Evolutionary conservation across 2,888 invertebrate genomes (phyloP).

Genomic region (Hanleya hanleyi): DNA sequence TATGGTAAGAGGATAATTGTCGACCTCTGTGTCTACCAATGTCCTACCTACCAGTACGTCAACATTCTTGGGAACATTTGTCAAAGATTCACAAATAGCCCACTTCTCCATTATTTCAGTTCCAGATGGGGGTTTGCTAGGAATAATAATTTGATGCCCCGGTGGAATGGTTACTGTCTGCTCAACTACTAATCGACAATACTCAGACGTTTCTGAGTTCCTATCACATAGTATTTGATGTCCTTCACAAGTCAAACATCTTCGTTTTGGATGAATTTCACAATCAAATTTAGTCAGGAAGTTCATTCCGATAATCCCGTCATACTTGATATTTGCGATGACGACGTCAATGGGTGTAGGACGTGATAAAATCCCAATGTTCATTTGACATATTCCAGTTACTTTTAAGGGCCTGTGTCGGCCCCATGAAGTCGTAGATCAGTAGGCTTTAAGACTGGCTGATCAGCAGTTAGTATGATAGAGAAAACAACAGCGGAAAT

Average conservation of each 20-base stretch:
- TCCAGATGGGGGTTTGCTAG: not conserved
- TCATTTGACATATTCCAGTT: not conserved
- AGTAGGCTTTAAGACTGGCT: not conserved
- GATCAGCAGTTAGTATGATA: not conserved
- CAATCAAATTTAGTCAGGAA: not conserved
- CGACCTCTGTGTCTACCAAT: too few relatives aligned
- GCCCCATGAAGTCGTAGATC: not conserved
- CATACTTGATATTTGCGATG: not conserved
- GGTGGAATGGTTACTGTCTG: not conserved
- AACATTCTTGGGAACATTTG: too few relatives aligned
- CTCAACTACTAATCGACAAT: too few relatives aligned
- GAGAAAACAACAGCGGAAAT: not conserved
- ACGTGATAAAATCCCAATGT: not conserved
- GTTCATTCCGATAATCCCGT: not conserved
- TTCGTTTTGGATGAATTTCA: not conserved
- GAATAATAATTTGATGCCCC: not conserved
- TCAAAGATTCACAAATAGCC: too few relatives aligned
- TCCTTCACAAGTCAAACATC: not conserved
- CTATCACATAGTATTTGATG: not conserved
- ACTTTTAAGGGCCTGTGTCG: not conserved
- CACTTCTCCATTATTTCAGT: too few relatives aligned
- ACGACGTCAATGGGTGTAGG: not conserved
- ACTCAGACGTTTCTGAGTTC: too few relatives aligned
- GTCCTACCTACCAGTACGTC: too few relatives aligned
- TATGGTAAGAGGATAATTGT: too few relatives aligned